Evolutionary conservation across 2,113 vertebrate genomes (phyloP), one percentile per base, ranked within the genome.

Genomic region (Cisticola juncidis): DNA sequence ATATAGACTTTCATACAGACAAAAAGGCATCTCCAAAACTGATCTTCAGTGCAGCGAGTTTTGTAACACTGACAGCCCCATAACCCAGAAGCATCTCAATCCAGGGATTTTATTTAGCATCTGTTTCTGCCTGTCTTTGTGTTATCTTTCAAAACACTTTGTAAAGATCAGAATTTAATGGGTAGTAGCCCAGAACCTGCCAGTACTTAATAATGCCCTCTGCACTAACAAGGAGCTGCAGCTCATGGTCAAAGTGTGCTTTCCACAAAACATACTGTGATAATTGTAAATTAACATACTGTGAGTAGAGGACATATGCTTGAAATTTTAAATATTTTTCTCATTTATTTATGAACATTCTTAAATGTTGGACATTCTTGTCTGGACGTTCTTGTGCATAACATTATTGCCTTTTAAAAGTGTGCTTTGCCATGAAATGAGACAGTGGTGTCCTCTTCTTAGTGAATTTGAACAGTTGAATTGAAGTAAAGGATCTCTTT

Each of bases 11-110:
- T 76, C 38, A 47, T 61, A 81, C 45, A 53, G 80, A 79, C 25
- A 89, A 81, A 81, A 93, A 86, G 31, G 33, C 35, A 36, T 76
- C 81, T 95, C 62, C 66, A 94, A 76, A 94, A 83, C n/a, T 36
- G 35, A 74, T 74, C 44, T 79, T 73, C 50, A 86, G 36, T 78
- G 56, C 14, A 38, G 8, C 42, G 76, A 58, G 64, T 80, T 94
- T 92, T 64, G 42, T 74, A 76, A 93, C 60, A 76, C 8, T 53
- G n/a, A 92, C 53, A 92, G 15, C 22, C 45, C 36, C 33, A 45
- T 35, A 61, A 72, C 17, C 71, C 66, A 58, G 22, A 19, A 85
- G 8, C 15, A 38, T 50, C 24, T 65, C 36, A 78, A 2, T 50
- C 14, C 0, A 2, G 36, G 18, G 29, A 38, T 81, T 85, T 69